Base-by-base conservation (phyloP, 2,113 vertebrate species). In the Anoplopoma fimbria region DNA sequence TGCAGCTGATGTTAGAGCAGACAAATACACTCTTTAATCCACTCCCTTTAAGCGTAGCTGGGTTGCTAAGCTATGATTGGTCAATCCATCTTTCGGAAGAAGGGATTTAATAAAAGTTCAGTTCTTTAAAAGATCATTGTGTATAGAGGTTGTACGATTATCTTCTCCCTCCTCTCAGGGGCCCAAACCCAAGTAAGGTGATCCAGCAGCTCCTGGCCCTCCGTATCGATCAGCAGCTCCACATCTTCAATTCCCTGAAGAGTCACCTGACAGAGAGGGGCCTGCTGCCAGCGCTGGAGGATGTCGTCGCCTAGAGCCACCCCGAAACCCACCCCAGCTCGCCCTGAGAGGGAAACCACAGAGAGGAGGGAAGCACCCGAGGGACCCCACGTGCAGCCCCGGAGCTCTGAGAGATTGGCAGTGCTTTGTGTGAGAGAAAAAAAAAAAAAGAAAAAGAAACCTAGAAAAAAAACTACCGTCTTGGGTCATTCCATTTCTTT, bases 171-270 rank as follows among this genome's bases (percentile, higher is more conserved):
- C 63, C 25, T 27, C 58, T 64, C 90, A 99, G 98, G 87, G 98
- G 98, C 27, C 98, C 98, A 0, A 99, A 99, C 89, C 98, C 98
- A 0, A 96, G 93, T 92, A 99, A 98, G 82, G 96, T 99, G 86
- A 96, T 99, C 89, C 98, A 99, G 91, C 98, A 99, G 95, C 96
- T 99, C 76, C 90, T 99, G 84, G 98, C 97, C 29, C 89, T 99
- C 80, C 94, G 98, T 33, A 95, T 94, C 0, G 98, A 99, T 38
- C 98, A 99, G 92, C 98, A 99, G 95, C 96, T 99, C 10, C 93
- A 97, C 94, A 98, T 99, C 91, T 99, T 99, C 94, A 98, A 97
- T 95, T 97, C 96, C 0, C 95, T 99, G 10, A 99, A 96, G 91
- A 90, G 96, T 6, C 97, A 98, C 88, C 97, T 99, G 70, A 93